Evolutionary conservation across 1,140 invertebrate species (phyloP).

Genomic region (Brachionus manjavacas): DNA sequence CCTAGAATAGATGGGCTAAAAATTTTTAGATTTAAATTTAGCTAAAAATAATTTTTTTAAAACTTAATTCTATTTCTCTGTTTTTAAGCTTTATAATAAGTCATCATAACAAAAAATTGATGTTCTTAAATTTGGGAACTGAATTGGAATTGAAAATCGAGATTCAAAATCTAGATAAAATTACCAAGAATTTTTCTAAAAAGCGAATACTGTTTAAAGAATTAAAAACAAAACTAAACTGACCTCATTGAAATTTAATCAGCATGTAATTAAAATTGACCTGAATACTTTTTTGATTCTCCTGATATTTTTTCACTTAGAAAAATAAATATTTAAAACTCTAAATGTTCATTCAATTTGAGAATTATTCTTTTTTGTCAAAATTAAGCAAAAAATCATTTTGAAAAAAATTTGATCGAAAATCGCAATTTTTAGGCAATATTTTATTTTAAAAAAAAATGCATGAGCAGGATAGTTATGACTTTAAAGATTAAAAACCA

Average conservation of each 20-base stretch:
- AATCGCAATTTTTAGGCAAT: not conserved
- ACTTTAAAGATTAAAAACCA: not conserved
- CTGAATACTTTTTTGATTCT: not conserved
- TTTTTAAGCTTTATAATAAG: too few relatives aligned
- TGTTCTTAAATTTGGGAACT: too few relatives aligned
- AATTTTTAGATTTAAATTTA: too few relatives aligned
- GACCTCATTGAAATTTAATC: not conserved
- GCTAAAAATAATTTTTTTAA: too few relatives aligned
- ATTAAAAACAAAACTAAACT: not conserved
- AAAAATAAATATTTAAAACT: not conserved
- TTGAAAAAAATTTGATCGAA: not conserved
- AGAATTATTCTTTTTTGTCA: too few relatives aligned
- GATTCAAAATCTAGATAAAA: not conserved
- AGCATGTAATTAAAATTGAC: not conserved
- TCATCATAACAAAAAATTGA: too few relatives aligned
- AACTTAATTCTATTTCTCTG: too few relatives aligned
- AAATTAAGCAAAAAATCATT: too few relatives aligned
- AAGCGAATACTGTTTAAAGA: not conserved
- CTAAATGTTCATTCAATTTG: not conserved
- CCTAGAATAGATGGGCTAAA: too few relatives aligned
- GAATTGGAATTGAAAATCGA: too few relatives aligned
- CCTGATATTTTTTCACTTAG: not conserved
- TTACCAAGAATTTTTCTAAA: not conserved
- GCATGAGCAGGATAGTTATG: not conserved
- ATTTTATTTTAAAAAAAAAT: not conserved